Percentiles rank a stretch among this genome's conserved stretches.
Evolutionary conservation across 1,140 invertebrate species (phyloP).

Genomic region (Varroa destructor): DNA sequence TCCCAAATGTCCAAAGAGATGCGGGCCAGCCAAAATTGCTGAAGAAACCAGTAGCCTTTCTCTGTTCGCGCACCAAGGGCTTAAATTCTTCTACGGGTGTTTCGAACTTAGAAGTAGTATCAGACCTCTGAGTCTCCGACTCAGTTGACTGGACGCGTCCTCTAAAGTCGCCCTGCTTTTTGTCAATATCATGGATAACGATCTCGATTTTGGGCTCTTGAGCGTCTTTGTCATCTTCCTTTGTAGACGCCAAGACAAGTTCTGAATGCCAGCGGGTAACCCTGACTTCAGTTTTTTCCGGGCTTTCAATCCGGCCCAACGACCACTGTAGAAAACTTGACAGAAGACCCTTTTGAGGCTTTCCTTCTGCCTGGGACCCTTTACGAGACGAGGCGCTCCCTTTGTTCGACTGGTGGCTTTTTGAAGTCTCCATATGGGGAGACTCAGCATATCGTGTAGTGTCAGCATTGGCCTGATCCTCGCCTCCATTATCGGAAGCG

Average conservation of each 20-base stretch:
- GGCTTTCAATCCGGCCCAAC: not conserved
- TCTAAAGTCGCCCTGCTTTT: not conserved
- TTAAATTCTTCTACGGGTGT: constrained; percentile 22
- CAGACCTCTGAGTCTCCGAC: constrained; percentile 23
- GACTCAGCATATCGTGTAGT: constrained; percentile 4
- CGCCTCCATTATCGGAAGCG: not conserved
- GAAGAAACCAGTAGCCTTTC: constrained; percentile 18
- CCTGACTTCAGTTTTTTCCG: not conserved
- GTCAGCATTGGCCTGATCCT: constrained; percentile 4
- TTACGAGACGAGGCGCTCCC: not conserved
- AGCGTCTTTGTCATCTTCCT: not conserved
- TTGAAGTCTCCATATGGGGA: constrained; percentile 8
- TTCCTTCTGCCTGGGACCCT: not conserved
- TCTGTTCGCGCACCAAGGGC: constrained; percentile 23
- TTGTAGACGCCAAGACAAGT: not conserved
- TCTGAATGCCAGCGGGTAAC: not conserved
- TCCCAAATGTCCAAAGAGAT: constrained; percentile 16
- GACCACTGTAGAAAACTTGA: constrained; percentile 8
- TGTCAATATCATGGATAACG: not conserved
- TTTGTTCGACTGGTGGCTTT: constrained; percentile 5
- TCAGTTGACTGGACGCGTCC: constrained; percentile 12
- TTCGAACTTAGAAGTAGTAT: constrained; percentile 20
- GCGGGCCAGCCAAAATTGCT: constrained; percentile 22
- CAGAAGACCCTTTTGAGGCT: constrained; percentile 14
- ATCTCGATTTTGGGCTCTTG: not conserved